Conservation (phyloP, 1,140 invertebrate species). For the Drusus annulatus region DNA sequence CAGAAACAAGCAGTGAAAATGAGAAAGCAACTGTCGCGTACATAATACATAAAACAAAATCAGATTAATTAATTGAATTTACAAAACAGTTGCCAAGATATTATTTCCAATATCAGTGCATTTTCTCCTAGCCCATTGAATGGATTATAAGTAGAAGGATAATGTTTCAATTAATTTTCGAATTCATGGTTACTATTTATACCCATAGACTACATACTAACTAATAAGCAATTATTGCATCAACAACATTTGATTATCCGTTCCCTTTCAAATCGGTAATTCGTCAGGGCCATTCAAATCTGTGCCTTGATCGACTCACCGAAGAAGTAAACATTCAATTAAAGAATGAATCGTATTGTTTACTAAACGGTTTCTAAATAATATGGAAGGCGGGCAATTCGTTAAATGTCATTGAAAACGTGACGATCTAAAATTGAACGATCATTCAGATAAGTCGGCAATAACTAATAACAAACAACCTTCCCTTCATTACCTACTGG, state of each 20-base stretch:
- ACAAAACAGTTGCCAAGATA: no score
- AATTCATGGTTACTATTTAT: no score
- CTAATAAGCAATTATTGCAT: no score
- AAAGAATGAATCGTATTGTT: neutral
- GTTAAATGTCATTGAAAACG: conserved; percentile 17
- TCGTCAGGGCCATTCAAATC: neutral
- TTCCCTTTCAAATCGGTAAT: neutral
- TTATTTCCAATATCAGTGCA: no score
- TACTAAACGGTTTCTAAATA: neutral
- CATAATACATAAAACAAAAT: no score
- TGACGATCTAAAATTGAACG: conserved; percentile 4
- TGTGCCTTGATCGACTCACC: neutral
- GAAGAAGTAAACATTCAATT: neutral
- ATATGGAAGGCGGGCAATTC: conserved; percentile 1
- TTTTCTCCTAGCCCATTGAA: no score
- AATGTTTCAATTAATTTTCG: no score
- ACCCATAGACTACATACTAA: no score
- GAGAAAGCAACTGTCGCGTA: no score
- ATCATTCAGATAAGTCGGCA: neutral
- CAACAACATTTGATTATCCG: neutral
- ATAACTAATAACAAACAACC: neutral
- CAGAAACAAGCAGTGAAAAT: no score
- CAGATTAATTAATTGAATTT: no score
- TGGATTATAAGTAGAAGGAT: no score
- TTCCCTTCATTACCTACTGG: neutral